These are phyloP conservation scores for Thereva unica DNA, from an alignment of 2,888 invertebrate species.

Conservation along the genomic window DNA sequence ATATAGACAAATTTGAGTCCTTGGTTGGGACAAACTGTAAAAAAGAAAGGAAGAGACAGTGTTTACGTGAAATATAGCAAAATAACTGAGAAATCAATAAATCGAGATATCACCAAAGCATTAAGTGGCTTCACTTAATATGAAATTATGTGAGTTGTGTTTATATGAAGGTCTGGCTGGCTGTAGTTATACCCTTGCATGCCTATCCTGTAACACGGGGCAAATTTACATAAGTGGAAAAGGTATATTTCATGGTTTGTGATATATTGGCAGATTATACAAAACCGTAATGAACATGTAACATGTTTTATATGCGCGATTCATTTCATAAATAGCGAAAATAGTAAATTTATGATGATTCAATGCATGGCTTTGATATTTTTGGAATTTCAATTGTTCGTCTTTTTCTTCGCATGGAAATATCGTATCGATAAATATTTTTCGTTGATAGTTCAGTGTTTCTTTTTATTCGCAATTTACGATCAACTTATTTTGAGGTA, in stretches of 20 bases:
- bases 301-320: constrained; percentile 32
- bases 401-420: too few species aligned
- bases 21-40: too few species aligned
- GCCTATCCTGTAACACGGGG: constrained; percentile 13
- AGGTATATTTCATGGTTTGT: constrained; percentile 25
- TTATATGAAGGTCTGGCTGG: constrained; percentile 18
- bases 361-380: constrained; percentile 9
- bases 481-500: too few species aligned
- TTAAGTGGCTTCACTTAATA: constrained; percentile 40
- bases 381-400: too few species aligned
- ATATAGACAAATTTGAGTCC: too few species aligned
- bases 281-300: constrained; percentile 35
- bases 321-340: constrained; percentile 33
- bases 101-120: constrained; percentile 42
- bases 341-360: constrained; percentile 31
- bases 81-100: constrained; percentile 37
- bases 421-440: too few species aligned
- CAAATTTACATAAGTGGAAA: constrained; percentile 25
- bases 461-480: too few species aligned
- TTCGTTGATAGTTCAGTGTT: too few species aligned
- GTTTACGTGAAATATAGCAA: too few species aligned
- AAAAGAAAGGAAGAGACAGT: not conserved
- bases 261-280: constrained; percentile 34
- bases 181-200: constrained; percentile 16
- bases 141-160: constrained; percentile 36